phyloP scores from a whole-genome alignment of 2,113 vertebrate genomes.

The Ophiodon elongatus region DNA sequence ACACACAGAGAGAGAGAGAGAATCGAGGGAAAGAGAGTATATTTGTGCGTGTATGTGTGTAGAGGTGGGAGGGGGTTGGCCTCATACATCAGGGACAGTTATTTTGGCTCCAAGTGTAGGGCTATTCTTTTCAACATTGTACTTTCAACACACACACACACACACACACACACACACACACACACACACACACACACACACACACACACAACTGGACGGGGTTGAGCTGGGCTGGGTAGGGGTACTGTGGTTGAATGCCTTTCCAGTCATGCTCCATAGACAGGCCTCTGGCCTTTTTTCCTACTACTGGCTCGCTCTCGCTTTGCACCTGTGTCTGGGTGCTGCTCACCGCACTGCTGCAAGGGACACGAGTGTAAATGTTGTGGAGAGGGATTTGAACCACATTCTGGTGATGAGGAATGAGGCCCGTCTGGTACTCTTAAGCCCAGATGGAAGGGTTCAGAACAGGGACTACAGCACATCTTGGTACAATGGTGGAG shows the following conservation, averaged over 20 bases:
- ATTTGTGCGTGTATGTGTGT: slow-evolving; percentile 47
- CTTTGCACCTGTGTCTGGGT: slow-evolving; percentile 80
- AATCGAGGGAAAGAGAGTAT: slow-evolving; percentile 43
- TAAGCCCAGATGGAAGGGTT: slow-evolving; percentile 76
- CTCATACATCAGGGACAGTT: slow-evolving; percentile 78
- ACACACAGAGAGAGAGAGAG: neutral
- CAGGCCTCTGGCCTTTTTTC: slow-evolving; percentile 78
- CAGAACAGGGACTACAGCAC: slow-evolving; percentile 52
- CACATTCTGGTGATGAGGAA: slow-evolving; percentile 78
- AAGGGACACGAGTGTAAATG: slow-evolving; percentile 79
- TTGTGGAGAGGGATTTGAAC: slow-evolving; percentile 81
- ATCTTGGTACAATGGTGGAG: slow-evolving; percentile 39
- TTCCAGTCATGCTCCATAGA: slow-evolving; percentile 81
- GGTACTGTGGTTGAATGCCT: slow-evolving; percentile 82
- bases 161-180: slow-evolving; percentile 36
- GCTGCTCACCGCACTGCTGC: slow-evolving; percentile 72
- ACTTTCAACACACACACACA: slow-evolving; percentile 68
- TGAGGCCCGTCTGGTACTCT: slow-evolving; percentile 76
- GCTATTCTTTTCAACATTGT: slow-evolving; percentile 80
- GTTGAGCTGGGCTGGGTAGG: slow-evolving; percentile 69
- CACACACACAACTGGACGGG: slow-evolving; percentile 51
- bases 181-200: neutral
- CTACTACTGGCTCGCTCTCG: slow-evolving; percentile 73
- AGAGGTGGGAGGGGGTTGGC: slow-evolving; percentile 60
- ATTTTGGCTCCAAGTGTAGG: slow-evolving; percentile 72